These are phyloP conservation scores for Sturnus vulgaris DNA, from an alignment of 2,113 vertebrate genomes.

Conservation along the genomic window DNA sequence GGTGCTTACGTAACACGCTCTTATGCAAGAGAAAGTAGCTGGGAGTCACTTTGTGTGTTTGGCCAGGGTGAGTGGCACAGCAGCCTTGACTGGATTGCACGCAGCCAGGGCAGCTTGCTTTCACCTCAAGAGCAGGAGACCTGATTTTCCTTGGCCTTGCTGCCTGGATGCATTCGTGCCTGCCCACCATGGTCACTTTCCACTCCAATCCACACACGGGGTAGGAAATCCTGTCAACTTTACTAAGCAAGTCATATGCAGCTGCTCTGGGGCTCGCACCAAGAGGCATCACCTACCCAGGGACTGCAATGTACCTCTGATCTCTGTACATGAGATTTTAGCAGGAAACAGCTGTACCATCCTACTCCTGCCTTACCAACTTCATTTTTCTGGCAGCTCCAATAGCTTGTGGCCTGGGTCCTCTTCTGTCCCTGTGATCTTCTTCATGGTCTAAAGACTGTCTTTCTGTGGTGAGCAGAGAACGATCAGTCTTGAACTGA, in stretches of 20 bases:
- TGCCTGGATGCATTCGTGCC: neutral
- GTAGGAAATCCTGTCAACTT: neutral
- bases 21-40: neutral
- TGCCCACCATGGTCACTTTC: neutral
- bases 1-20: neutral
- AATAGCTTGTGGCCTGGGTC: neutral
- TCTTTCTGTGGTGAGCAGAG: neutral
- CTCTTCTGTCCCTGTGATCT: neutral
- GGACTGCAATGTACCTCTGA: neutral
- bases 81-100: neutral
- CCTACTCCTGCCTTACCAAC: neutral
- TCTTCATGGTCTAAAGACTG: neutral
- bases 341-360: neutral
- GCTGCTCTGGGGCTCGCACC: neutral
- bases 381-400: neutral
- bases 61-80: neutral
- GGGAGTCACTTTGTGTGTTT: neutral
- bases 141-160: neutral
- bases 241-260: neutral
- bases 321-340: neutral
- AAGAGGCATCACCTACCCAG: neutral
- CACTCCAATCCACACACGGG: accelerated
- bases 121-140: neutral
- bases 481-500: neutral
- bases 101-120: neutral